These are phyloP conservation scores for Rotaria socialis DNA, from an alignment of 2,888 invertebrate genomes.

Conservation along the genomic window DNA sequence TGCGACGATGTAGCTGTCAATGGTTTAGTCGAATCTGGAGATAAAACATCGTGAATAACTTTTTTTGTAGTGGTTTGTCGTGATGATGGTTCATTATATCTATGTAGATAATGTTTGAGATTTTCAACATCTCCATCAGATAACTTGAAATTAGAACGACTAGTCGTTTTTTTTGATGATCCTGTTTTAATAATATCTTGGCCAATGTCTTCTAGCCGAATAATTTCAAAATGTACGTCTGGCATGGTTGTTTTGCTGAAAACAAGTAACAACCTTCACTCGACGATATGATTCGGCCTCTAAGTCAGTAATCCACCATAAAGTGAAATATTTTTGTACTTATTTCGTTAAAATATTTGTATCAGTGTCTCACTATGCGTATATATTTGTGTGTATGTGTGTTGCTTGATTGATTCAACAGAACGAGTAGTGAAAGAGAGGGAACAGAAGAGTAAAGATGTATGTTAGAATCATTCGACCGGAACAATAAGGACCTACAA, in stretches of 20 bases:
- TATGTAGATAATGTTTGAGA: background rate
- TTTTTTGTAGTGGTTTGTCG: background rate
- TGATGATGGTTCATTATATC: background rate
- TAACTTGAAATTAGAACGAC: background rate
- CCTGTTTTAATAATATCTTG: background rate
- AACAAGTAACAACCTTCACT: background rate
- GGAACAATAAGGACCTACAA: background rate
- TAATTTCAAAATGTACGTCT: background rate
- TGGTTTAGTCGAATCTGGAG: background rate
- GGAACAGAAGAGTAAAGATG: background rate
- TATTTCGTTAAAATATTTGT: background rate
- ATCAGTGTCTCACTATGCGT: background rate
- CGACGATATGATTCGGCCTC: background rate
- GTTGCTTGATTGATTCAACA: constrained; percentile 7
- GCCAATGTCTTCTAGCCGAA: constrained; percentile 7
- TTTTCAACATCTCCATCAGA: background rate
- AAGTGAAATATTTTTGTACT: background rate
- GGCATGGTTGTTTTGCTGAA: background rate
- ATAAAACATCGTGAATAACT: background rate
- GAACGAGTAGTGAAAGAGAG: background rate
- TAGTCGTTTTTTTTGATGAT: background rate
- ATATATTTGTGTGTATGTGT: background rate
- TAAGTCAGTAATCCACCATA: background rate
- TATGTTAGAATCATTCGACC: background rate
- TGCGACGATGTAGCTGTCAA: background rate